phyloP scores from a whole-genome alignment of 2,113 vertebrate genomes.

The Phyllostomus hastatus region DNA sequence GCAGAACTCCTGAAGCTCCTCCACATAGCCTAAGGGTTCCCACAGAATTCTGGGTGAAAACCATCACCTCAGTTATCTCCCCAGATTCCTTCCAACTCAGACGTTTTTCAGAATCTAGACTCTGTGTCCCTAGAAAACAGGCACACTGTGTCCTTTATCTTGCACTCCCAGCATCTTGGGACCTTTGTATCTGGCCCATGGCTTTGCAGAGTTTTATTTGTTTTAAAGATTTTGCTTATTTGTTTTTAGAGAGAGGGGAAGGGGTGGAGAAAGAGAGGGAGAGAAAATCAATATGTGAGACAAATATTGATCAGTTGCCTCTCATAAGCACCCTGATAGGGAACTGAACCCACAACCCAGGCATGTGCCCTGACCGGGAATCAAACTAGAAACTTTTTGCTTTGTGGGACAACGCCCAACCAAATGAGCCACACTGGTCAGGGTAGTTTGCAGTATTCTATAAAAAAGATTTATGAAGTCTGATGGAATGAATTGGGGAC shows the following conservation, averaged over 20 bases:
- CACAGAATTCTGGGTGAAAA: neutral
- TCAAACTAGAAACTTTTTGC: too few relatives aligned
- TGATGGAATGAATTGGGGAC: neutral
- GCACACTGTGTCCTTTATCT: neutral
- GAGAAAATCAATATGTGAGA: too few relatives aligned
- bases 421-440: too few relatives aligned
- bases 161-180: neutral
- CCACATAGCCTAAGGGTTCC: neutral
- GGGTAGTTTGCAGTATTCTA: too few relatives aligned
- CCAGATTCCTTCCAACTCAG: conserved; percentile 6
- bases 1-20: neutral
- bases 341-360: too few relatives aligned
- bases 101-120: neutral
- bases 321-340: too few relatives aligned
- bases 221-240: too few relatives aligned
- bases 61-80: neutral
- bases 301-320: too few relatives aligned
- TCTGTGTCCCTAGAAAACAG: neutral
- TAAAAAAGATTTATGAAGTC: neutral
- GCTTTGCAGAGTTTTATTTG: neutral
- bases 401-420: too few relatives aligned
- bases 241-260: too few relatives aligned
- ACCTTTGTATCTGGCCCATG: neutral
- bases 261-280: too few relatives aligned
- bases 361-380: too few relatives aligned